Evolutionary conservation across 1,140 invertebrate genomes (phyloP).

Genomic region (Conus ventricosus): DNA sequence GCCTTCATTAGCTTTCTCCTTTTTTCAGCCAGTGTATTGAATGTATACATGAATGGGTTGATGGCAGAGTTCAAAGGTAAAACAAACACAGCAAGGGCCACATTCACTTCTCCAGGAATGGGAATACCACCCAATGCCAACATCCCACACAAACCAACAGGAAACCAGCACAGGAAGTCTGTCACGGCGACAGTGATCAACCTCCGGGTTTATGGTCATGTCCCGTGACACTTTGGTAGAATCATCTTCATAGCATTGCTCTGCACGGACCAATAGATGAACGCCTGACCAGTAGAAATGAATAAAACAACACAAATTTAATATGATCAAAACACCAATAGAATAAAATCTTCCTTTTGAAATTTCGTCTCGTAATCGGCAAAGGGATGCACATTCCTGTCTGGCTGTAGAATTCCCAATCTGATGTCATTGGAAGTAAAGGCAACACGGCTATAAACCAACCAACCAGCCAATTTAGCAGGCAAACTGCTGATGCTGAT

Average conservation of each 20-base stretch:
- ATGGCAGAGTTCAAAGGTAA: too few species aligned
- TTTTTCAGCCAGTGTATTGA: too few species aligned
- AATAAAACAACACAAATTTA: background rate
- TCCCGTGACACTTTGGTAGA: background rate
- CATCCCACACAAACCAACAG: too few species aligned
- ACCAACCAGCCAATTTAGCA: background rate
- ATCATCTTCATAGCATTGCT: background rate
- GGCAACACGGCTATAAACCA: background rate
- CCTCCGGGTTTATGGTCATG: background rate
- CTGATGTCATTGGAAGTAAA: constrained; percentile 4
- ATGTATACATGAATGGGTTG: too few species aligned
- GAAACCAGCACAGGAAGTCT: too few species aligned
- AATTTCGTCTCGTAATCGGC: constrained; percentile 17
- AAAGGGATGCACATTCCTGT: constrained; percentile 25
- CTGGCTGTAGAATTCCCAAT: background rate
- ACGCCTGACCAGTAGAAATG: background rate
- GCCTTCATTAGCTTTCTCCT: too few species aligned
- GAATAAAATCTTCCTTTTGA: background rate
- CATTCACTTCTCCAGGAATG: too few species aligned
- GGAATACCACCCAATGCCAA: too few species aligned
- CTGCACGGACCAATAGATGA: background rate
- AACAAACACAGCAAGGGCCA: too few species aligned
- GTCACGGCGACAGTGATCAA: too few species aligned
- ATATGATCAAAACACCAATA: background rate
- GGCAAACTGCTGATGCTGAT: background rate